Evolutionary conservation across 2,797 vertebrate genomes (phyloP).

Genomic region (Spondyliosoma cantharus): DNA sequence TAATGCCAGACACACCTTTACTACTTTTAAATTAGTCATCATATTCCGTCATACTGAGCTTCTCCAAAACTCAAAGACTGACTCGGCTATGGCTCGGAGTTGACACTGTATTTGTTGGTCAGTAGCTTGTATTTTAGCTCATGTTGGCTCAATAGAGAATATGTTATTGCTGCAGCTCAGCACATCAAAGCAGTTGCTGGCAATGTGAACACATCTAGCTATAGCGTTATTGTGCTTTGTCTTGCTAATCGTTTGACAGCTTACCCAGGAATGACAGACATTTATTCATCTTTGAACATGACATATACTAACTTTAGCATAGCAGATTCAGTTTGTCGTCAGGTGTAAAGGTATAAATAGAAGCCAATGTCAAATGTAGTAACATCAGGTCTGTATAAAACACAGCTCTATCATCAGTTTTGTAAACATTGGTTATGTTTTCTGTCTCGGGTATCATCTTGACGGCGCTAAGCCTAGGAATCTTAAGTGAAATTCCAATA

Average conservation of each 20-base stretch:
- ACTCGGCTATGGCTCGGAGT: too few species aligned
- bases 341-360: not conserved
- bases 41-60: not conserved
- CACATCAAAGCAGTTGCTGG: not conserved
- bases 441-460: not conserved
- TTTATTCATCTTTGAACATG: not conserved
- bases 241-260: not conserved
- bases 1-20: not conserved
- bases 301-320: slow-evolving; percentile 4
- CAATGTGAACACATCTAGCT: slow-evolving; percentile 10
- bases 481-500: slow-evolving; percentile 5
- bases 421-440: slow-evolving; percentile 14
- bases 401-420: not conserved
- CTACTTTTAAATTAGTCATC: not conserved
- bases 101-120: not conserved
- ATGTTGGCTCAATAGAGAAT: not conserved
- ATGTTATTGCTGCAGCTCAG: not conserved
- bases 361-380: not conserved
- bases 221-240: slow-evolving; percentile 26
- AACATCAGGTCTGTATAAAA: not conserved
- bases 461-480: not conserved
- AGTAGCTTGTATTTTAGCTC: not conserved
- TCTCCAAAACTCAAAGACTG: not conserved
- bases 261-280: not conserved
- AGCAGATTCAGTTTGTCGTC: not conserved